phyloP scores from a whole-genome alignment of 2,113 vertebrate species.

The Callipepla squamata region DNA sequence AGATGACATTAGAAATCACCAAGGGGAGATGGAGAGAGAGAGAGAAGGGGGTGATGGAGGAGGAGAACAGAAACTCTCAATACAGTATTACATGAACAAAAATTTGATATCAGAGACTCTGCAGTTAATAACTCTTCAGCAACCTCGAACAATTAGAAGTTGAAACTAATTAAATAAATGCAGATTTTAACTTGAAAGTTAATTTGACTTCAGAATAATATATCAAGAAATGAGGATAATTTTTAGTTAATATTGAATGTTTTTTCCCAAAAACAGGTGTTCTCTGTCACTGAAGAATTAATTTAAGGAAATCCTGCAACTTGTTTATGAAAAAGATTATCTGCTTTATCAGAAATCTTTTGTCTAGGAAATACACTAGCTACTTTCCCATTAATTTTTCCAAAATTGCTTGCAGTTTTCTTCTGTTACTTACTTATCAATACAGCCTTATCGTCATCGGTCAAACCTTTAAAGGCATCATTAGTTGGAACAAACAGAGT shows the following conservation, averaged over 20 bases:
- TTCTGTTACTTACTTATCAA: slow-evolving; percentile 82
- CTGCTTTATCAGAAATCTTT: neutral
- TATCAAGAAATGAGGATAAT: neutral
- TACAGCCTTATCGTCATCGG: slow-evolving; percentile 80
- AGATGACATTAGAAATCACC: too few relatives aligned
- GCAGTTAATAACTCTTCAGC: too few relatives aligned
- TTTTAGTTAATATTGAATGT: neutral
- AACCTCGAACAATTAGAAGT: too few relatives aligned
- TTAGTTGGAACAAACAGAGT: slow-evolving; percentile 95
- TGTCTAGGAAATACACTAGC: neutral
- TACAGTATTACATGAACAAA: too few relatives aligned
- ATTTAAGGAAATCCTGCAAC: neutral
- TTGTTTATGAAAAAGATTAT: neutral
- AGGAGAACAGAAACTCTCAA: too few relatives aligned
- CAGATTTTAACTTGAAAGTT: too few relatives aligned
- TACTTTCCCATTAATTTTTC: neutral
- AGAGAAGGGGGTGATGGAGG: too few relatives aligned
- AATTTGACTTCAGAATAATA: neutral
- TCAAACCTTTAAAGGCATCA: slow-evolving; percentile 89
- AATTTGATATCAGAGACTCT: too few relatives aligned
- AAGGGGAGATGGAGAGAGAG: too few relatives aligned
- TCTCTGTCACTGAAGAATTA: neutral
- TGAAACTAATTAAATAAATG: too few relatives aligned
- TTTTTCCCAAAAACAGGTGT: neutral
- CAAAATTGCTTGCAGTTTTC: neutral